phyloP scores from a whole-genome alignment of 2,888 invertebrate genomes.

The Caenorhabditis sinica region DNA sequence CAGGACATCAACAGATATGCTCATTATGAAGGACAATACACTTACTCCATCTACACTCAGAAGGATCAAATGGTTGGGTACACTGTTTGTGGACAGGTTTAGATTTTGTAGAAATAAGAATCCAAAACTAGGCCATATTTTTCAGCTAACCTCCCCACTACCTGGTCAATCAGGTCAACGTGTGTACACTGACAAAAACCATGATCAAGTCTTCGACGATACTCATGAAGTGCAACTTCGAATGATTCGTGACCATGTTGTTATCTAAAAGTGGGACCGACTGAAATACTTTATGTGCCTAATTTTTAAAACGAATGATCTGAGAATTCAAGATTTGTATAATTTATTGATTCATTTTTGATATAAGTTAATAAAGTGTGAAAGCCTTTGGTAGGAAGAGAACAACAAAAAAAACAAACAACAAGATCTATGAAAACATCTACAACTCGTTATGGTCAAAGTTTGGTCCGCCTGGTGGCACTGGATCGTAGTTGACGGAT shows the following conservation, averaged over 20 bases:
- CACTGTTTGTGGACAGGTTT: constrained; percentile 78
- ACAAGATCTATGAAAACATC: constrained; percentile 16
- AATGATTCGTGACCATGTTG: constrained; percentile 80
- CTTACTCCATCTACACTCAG: constrained; percentile 79
- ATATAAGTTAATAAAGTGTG: background rate
- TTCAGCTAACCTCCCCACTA: constrained; percentile 72
- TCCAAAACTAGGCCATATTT: background rate
- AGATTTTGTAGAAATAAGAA: background rate
- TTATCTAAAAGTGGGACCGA: constrained; percentile 39
- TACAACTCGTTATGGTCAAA: constrained; percentile 61
- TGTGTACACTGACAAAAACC: constrained; percentile 78
- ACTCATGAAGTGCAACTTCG: constrained; percentile 77
- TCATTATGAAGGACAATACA: constrained; percentile 81
- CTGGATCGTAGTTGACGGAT: constrained; percentile 60
- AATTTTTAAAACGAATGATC: constrained; percentile 20
- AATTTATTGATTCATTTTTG: background rate
- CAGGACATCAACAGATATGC: constrained; percentile 80
- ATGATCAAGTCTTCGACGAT: constrained; percentile 79
- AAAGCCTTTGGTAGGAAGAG: constrained; percentile 25
- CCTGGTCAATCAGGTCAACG: constrained; percentile 81
- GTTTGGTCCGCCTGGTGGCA: constrained; percentile 52
- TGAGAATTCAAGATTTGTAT: background rate
- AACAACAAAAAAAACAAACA: constrained; percentile 28
- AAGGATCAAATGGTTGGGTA: constrained; percentile 80
- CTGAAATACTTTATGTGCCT: constrained; percentile 15